Conservation (phyloP, 2,113 vertebrate genomes). For the Circaetus gallicus region DNA sequence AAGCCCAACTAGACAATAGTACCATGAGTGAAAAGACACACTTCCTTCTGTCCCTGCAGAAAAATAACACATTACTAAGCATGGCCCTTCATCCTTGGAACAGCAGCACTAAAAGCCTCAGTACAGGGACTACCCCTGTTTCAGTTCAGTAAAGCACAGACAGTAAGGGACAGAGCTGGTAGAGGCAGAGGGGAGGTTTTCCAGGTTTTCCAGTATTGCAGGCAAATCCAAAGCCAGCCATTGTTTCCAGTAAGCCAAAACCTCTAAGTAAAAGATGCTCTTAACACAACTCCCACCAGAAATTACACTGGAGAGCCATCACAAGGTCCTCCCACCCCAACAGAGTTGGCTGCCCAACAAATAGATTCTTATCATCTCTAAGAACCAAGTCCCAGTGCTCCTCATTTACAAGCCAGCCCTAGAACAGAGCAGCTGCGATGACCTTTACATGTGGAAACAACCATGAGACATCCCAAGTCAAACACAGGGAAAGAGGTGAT, state of each 20-base stretch:
- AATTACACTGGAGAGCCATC: neutral
- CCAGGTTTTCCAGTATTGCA: neutral
- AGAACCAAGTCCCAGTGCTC: neutral
- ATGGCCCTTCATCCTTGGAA: neutral
- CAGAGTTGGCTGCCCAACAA: neutral
- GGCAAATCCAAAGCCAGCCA: neutral
- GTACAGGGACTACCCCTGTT: neutral
- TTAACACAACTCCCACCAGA: neutral
- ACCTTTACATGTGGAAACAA: neutral
- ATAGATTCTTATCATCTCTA: neutral
- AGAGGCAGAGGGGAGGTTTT: neutral
- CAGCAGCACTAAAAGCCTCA: neutral
- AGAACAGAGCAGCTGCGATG: neutral
- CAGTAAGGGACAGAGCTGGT: neutral
- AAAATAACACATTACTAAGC: neutral
- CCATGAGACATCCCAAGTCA: neutral
- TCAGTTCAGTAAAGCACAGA: neutral
- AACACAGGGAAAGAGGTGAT: neutral
- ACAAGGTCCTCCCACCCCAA: neutral
- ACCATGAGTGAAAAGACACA: neutral
- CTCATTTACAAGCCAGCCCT: neutral
- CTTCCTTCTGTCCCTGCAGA: neutral
- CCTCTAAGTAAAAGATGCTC: neutral
- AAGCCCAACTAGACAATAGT: neutral
- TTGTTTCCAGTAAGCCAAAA: constrained; percentile 5